These are phyloP conservation scores for Pinna nobilis DNA, from an alignment of 1,140 invertebrate genomes.

Conservation along the genomic window DNA sequence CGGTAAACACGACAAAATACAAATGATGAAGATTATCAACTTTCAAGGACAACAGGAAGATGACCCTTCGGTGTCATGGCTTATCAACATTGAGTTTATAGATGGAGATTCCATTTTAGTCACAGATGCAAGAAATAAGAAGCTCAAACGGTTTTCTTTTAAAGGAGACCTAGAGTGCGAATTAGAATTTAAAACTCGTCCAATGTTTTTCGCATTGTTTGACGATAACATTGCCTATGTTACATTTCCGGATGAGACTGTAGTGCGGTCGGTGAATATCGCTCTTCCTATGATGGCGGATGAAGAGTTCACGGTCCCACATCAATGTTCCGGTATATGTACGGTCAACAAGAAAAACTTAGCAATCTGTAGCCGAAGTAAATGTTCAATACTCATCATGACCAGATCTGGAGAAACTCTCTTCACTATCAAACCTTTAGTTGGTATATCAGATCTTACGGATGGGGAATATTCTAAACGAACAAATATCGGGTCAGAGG, in stretches of 20 bases:
- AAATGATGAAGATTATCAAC: background rate
- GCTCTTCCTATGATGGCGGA: background rate
- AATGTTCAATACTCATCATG: constrained; percentile 12
- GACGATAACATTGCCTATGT: constrained; percentile 19
- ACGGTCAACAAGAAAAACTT: constrained; percentile 14
- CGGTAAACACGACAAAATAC: background rate
- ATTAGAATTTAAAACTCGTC: constrained; percentile 3
- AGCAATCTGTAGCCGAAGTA: background rate
- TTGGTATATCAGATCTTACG: background rate
- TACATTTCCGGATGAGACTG: constrained; percentile 18
- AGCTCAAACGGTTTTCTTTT: constrained; percentile 8
- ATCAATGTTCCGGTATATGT: constrained; percentile 8
- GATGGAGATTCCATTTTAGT: background rate
- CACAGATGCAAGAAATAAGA: constrained; percentile 25
- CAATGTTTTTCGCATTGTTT: constrained; percentile 28
- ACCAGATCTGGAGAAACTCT: background rate
- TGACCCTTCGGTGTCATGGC: constrained; percentile 7
- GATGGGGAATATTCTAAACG: background rate
- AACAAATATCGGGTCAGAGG: background rate
- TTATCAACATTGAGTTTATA: constrained; percentile 18
- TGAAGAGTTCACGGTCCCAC: background rate
- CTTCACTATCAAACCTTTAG: background rate
- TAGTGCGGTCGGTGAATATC: background rate
- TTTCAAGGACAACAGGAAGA: background rate
- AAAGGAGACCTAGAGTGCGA: background rate